Conservation (phyloP, 1,140 invertebrate species). For the Drosophila watanabei region DNA sequence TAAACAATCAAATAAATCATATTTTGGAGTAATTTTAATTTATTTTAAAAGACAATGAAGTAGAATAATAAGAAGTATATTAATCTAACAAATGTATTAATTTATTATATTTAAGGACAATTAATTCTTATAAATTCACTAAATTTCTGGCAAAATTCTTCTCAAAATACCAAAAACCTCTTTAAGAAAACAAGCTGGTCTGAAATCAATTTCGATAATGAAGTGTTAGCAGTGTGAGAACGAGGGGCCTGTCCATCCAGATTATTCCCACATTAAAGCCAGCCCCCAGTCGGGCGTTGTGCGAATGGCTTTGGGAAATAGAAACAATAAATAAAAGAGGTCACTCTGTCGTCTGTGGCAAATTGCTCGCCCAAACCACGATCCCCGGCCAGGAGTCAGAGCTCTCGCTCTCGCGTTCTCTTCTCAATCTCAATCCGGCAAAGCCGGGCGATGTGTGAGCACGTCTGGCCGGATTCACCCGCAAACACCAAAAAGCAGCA, state of each 20-base stretch:
- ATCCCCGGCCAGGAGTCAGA: conserved; percentile 37
- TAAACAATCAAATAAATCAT: background rate
- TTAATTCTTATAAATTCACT: background rate
- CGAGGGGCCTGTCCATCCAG: conserved; percentile 15
- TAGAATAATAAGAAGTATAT: too few species aligned
- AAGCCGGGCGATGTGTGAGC: conserved; percentile 50
- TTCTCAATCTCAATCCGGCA: conserved; percentile 12
- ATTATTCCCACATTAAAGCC: conserved; percentile 35
- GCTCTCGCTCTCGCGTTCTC: conserved; percentile 7
- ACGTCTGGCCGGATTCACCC: conserved; percentile 61
- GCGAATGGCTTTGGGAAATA: conserved; percentile 25
- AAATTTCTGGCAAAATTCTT: background rate
- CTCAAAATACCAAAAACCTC: background rate
- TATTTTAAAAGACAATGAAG: too few species aligned
- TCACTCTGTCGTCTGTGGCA: conserved; percentile 66
- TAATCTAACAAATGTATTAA: too few species aligned
- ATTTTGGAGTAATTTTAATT: too few species aligned
- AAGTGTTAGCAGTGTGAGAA: conserved; percentile 16
- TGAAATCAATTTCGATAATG: conserved; percentile 17
- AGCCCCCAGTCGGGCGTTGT: conserved; percentile 3
- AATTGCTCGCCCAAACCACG: conserved; percentile 61
- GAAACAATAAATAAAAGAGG: conserved; percentile 75
- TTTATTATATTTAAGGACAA: background rate
- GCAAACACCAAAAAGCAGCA: conserved; percentile 49
- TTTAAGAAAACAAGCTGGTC: background rate